Base-by-base conservation (phyloP, 2,888 invertebrate species). In the Volucella inflata region DNA sequence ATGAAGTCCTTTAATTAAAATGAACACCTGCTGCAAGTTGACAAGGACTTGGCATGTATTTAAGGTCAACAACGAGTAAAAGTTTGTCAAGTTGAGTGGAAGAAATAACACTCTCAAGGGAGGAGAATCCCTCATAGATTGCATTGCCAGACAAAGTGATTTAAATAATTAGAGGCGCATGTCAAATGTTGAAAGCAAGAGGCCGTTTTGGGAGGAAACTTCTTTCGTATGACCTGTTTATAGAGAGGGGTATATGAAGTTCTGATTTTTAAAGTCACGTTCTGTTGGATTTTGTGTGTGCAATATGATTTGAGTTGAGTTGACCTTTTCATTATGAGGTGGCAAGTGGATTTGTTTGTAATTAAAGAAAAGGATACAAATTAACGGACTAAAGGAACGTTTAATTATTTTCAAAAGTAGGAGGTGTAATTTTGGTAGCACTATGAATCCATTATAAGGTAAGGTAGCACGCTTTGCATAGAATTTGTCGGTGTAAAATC, bases 161-260 rank as follows among this genome's bases (percentile, higher is more conserved):
- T 80, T 75, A 71, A 75, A 80, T 84, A 79, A 79, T 79, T 84
- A 65, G 75, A 59, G 14, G n/a, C 3, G 40, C 40, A 57, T 44
- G 64, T 62, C 62, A 62, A 30, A 14, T 12, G 48, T 57, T 12
- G 2, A n/a, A 36, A 60, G 30, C 1, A 30, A 30, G 30, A 30
- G 30, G 30, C 4, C 30, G 30, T 30, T 30, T 30, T 42, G 48
- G 9, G 44, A 9, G 14, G 38, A 1, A 14, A 21, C 9, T 46
- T 46, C 14, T 14, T 89, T 89, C 88, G 88, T 90, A 89, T 88
- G 87, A 89, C 89, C 42, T 46, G 60, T 57, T 65, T 67, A 48
- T 74, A 87, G 46, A 87, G 88, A 87, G 71, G 53, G 70, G 74
- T 80, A 78, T 82, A 89, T 88, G 81, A 44, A 75, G 76, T 83